Evolutionary conservation across 2,888 invertebrate species (phyloP).

Genomic region (Dynastes grantii): DNA sequence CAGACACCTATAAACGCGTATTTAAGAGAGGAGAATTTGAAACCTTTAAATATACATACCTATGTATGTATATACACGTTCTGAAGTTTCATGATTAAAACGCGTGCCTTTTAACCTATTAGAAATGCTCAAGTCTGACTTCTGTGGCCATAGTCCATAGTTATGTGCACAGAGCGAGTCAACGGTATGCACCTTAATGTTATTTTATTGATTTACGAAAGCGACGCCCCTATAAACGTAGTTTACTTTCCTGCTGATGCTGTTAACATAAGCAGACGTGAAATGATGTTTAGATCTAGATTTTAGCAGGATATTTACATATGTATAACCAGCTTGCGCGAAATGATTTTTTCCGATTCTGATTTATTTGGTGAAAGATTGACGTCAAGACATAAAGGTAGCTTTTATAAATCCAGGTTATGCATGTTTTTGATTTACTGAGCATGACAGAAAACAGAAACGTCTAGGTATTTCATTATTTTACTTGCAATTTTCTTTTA

Average conservation of each 20-base stretch:
- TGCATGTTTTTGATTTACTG: no score
- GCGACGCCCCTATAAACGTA: background rate
- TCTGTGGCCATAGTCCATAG: background rate
- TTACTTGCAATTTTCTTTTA: no score
- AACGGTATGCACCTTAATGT: conserved; percentile 1
- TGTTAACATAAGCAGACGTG: conserved; percentile 6
- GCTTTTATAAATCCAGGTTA: conserved; percentile 7
- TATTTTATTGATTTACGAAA: background rate
- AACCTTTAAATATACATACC: no score
- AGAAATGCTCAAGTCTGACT: background rate
- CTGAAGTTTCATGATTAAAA: no score
- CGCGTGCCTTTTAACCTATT: background rate
- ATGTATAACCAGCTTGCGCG: background rate
- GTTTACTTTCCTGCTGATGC: background rate
- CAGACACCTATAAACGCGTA: background rate
- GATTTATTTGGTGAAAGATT: conserved; percentile 10
- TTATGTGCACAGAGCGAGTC: background rate
- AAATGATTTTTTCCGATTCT: background rate
- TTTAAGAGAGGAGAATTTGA: no score
- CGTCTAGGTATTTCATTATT: no score
- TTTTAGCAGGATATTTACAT: conserved; percentile 23
- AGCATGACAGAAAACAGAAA: no score
- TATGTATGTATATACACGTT: no score
- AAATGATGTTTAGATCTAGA: conserved; percentile 6
- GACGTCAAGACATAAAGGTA: background rate